Conservation (phyloP, 2,113 vertebrate genomes). For the Atlantisia rogersi region DNA sequence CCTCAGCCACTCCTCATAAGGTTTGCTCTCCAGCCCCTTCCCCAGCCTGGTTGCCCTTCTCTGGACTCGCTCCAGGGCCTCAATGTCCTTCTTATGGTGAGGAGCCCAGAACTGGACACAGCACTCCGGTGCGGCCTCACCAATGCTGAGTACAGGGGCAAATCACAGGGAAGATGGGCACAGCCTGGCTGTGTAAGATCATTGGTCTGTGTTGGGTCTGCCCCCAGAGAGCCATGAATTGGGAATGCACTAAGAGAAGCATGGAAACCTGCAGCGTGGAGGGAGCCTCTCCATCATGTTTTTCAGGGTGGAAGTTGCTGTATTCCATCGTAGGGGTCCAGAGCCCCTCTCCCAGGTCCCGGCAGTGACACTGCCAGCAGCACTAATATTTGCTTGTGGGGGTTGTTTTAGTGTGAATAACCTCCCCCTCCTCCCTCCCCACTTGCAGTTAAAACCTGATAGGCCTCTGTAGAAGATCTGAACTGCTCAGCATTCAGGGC, state of each 20-base stretch:
- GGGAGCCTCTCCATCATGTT: not conserved
- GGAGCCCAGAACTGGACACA: too few relatives aligned
- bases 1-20: too few relatives aligned
- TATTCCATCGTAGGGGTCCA: too few relatives aligned
- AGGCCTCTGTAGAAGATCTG: not conserved
- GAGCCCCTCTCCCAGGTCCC: not conserved
- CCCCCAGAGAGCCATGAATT: rapidly evolving
- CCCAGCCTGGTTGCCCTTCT: too few relatives aligned
- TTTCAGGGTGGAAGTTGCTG: not conserved
- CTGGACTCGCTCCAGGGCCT: too few relatives aligned
- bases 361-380: not conserved
- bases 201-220: not conserved
- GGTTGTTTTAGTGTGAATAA: not conserved
- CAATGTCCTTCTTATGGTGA: too few relatives aligned
- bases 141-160: too few relatives aligned
- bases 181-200: not conserved
- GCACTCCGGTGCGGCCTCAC: too few relatives aligned
- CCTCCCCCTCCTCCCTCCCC: too few relatives aligned
- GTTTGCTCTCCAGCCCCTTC: too few relatives aligned
- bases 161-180: not conserved
- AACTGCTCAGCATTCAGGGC: rapidly evolving
- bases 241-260: not conserved
- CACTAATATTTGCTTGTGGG: not conserved
- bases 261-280: not conserved
- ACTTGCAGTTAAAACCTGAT: not conserved